A percentile compares a stretch with the other conserved stretches of the same genome.
These are phyloP conservation scores for Lasiurus cinereus DNA, from an alignment of 2,113 vertebrate species.

Conservation along the genomic window DNA sequence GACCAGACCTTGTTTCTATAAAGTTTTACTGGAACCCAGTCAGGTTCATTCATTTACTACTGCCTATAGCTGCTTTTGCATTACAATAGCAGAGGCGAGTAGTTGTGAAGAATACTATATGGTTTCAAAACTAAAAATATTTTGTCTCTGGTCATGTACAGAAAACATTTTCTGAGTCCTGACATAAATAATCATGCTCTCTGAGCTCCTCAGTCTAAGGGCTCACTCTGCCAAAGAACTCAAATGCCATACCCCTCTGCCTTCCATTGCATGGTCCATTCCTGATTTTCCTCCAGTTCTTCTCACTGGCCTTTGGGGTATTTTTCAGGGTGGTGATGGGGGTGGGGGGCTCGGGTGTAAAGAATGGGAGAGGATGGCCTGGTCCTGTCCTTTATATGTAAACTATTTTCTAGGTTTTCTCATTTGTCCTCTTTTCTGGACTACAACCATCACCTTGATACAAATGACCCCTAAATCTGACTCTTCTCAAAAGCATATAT, in stretches of 20 bases:
- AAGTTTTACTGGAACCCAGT: background rate
- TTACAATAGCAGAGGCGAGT: background rate
- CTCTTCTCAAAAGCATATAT: background rate
- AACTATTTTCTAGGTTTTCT: background rate
- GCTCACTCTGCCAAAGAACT: background rate
- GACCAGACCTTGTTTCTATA: background rate
- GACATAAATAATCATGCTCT: background rate
- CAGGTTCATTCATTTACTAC: background rate
- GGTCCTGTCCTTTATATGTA: background rate
- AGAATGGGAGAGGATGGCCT: background rate
- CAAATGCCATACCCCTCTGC: background rate
- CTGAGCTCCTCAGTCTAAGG: background rate
- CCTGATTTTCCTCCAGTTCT: background rate
- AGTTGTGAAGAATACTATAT: background rate
- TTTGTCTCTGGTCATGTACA: background rate
- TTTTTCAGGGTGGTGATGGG: background rate
- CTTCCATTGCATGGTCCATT: background rate
- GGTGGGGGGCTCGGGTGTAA: too few relatives aligned
- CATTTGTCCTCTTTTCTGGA: background rate
- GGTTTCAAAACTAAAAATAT: conserved; percentile 9
- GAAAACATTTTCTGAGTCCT: background rate
- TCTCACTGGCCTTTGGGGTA: background rate
- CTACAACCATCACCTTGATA: background rate
- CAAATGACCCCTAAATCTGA: background rate
- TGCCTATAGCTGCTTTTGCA: background rate